Evolutionary conservation across 2,797 vertebrate genomes (phyloP).

Genomic region (Myotis myotis): DNA sequence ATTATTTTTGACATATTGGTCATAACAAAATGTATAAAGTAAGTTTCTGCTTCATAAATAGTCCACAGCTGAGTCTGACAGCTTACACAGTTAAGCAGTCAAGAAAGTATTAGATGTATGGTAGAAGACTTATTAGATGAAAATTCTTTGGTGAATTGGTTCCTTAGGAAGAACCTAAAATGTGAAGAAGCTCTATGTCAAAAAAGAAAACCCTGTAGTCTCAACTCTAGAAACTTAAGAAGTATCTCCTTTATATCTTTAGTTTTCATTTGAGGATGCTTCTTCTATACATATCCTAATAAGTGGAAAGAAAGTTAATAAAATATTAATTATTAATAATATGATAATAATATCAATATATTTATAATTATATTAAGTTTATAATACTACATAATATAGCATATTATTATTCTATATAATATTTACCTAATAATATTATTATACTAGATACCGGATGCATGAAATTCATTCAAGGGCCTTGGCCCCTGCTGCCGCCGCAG

Average conservation of each 20-base stretch:
- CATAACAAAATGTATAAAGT: neutral
- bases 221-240: neutral
- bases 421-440: neutral
- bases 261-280: neutral
- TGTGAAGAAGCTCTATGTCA: neutral
- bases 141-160: neutral
- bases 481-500: fast-evolving
- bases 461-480: too few relatives aligned
- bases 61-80: neutral
- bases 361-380: neutral
- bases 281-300: neutral
- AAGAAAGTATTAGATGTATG: neutral
- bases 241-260: neutral
- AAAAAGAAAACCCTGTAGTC: neutral
- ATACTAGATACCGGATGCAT: too few relatives aligned
- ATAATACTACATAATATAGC: neutral
- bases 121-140: neutral
- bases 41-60: neutral
- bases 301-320: neutral
- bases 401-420: neutral
- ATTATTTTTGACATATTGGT: neutral
- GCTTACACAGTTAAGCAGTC: neutral
- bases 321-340: neutral
- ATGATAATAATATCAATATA: neutral
- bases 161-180: neutral